Conservation (phyloP, 1,140 invertebrate species). For the Macrostomum lignano region DNA sequence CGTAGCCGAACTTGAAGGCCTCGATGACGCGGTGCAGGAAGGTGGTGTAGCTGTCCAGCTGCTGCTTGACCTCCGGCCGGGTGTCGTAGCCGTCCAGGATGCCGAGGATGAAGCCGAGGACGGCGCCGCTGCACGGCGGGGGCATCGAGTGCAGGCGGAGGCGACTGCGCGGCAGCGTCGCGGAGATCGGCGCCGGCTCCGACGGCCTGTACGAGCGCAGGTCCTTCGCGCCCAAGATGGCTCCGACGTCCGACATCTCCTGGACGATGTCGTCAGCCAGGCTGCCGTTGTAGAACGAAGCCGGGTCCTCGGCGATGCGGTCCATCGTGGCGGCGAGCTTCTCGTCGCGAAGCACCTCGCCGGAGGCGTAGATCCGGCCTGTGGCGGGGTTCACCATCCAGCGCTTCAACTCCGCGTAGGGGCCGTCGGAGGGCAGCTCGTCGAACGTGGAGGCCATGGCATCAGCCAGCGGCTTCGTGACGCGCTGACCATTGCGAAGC, state of each 20-base stretch:
- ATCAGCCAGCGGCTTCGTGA: too few species aligned
- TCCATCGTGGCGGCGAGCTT: constrained; percentile 42
- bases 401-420: too few species aligned
- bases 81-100: too few species aligned
- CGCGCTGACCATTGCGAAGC: neutral
- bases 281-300: constrained; percentile 40
- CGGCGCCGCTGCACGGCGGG: constrained; percentile 46
- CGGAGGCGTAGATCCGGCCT: constrained; percentile 28
- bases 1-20: constrained; percentile 66
- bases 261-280: constrained; percentile 36
- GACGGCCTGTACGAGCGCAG: constrained; percentile 6
- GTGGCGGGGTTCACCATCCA: constrained; percentile 12
- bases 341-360: constrained; percentile 39
- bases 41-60: too few species aligned
- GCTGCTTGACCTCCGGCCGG: too few species aligned
- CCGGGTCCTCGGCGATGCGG: constrained; percentile 33
- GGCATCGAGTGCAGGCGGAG: constrained; percentile 40
- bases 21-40: constrained; percentile 62
- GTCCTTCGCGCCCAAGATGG: constrained; percentile 16
- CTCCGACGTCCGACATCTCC: constrained; percentile 34
- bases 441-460: too few species aligned
- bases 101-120: constrained; percentile 50
- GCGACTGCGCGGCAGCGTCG: constrained; percentile 30
- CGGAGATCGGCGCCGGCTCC: neutral
- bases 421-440: too few species aligned